A percentile compares a stretch with the other conserved stretches of the same genome.
Conservation (phyloP, 2,797 vertebrate species). For the Aphelocoma californica region DNA sequence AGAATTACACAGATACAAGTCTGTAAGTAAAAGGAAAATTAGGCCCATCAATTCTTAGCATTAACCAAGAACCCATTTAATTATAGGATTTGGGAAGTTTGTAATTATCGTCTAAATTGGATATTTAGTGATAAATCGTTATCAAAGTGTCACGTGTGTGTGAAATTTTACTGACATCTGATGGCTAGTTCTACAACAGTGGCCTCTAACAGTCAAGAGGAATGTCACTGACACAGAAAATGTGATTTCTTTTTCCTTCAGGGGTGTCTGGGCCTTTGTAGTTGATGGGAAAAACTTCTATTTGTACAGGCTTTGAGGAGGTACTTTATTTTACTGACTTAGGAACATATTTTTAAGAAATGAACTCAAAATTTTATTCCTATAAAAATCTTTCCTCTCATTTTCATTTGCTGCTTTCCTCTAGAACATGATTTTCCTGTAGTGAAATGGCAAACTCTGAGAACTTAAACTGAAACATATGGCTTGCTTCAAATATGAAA, state of each 20-base stretch:
- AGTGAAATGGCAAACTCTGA: not conserved
- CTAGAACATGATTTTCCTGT: not conserved
- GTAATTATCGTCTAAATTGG: not conserved
- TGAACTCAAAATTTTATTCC: not conserved
- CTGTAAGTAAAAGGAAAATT: not conserved
- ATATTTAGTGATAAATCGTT: conserved; percentile 12
- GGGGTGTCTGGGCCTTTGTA: not conserved
- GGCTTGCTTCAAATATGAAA: not conserved
- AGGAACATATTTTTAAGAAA: not conserved
- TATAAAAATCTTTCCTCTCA: not conserved
- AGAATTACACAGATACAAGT: not conserved
- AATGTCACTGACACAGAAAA: not conserved
- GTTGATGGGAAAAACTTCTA: not conserved
- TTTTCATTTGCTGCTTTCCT: not conserved
- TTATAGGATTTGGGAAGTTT: not conserved
- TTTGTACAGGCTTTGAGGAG: not conserved
- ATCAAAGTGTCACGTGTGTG: not conserved
- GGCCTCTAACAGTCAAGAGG: not conserved
- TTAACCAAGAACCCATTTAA: not conserved
- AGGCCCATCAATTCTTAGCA: not conserved
- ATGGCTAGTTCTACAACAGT: not conserved
- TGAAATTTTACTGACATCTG: not conserved
- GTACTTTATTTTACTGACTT: not conserved
- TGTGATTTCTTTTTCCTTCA: not conserved
- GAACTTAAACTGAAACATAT: not conserved